Percentiles rank a stretch among this genome's conserved stretches.
phyloP scores from a whole-genome alignment of 2,888 invertebrate species.

The Chelonus formosanus region DNA sequence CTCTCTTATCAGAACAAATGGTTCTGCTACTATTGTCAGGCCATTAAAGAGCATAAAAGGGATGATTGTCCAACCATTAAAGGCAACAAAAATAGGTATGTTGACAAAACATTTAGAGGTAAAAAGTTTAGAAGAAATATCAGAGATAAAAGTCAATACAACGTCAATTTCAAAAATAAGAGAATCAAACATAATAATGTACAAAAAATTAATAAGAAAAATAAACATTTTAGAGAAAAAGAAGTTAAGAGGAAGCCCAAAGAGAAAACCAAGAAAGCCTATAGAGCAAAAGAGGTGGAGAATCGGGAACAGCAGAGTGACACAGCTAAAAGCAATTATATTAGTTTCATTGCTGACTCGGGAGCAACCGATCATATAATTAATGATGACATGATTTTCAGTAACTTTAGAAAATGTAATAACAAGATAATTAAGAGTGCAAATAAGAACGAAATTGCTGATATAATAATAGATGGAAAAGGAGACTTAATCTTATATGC shows the following conservation, averaged over 20 bases:
- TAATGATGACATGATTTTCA: conserved; percentile 33
- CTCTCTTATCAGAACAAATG: conserved; percentile 10
- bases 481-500: conserved; percentile 39
- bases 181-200: too few species aligned
- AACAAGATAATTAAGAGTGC: conserved; percentile 39
- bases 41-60: conserved; percentile 23
- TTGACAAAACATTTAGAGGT: conserved; percentile 11
- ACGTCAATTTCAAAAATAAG: too few species aligned
- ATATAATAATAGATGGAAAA: conserved; percentile 43
- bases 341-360: conserved; percentile 40
- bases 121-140: background rate
- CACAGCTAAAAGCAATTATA: conserved; percentile 9
- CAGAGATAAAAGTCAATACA: background rate
- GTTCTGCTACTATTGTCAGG: conserved; percentile 26
- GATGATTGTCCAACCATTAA: conserved; percentile 13
- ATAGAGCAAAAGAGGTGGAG: background rate
- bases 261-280: background rate
- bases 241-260: too few species aligned
- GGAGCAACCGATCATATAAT: conserved; percentile 40
- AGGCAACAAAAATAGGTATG: background rate
- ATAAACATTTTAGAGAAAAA: too few species aligned
- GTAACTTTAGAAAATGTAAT: conserved; percentile 22
- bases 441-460: conserved; percentile 40
- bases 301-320: background rate
- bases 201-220: too few species aligned